A percentile compares a stretch with the other conserved stretches of the same genome.
These are phyloP conservation scores for Seriola aureovittata DNA, from an alignment of 2,113 vertebrate genomes.

Conservation along the genomic window DNA sequence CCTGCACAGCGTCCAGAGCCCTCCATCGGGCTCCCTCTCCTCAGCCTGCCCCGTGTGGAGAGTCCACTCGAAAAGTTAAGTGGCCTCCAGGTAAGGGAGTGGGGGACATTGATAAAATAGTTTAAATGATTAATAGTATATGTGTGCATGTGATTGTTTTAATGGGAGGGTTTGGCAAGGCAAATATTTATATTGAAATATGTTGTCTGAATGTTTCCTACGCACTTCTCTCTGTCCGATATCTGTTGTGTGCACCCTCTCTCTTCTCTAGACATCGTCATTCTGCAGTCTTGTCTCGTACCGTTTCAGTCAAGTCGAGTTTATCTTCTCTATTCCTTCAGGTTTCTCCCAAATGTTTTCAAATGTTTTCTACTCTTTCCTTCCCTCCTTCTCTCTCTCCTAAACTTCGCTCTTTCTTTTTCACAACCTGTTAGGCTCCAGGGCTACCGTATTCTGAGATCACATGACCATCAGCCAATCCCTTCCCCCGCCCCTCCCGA, in stretches of 20 bases:
- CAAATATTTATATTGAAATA: not conserved
- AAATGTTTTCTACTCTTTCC: not conserved
- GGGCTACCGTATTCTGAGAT: constrained; percentile 90
- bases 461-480: constrained; percentile 92
- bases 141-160: not conserved
- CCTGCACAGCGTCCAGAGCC: constrained; percentile 73
- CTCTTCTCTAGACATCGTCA: constrained; percentile 4
- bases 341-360: constrained; percentile 3
- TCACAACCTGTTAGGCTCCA: constrained; percentile 81
- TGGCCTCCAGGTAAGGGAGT: constrained; percentile 91
- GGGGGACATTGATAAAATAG: constrained; percentile 25
- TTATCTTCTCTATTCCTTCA: constrained; percentile 5
- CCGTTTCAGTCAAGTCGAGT: constrained; percentile 19
- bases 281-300: constrained; percentile 6
- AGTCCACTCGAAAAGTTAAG: constrained; percentile 95
- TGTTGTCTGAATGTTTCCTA: constrained; percentile 7
- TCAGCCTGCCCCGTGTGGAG: constrained; percentile 85
- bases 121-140: not conserved
- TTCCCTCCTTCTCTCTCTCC: constrained; percentile 5
- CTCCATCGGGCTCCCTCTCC: constrained; percentile 81
- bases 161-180: not conserved
- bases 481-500: constrained; percentile 87
- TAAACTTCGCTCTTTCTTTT: constrained; percentile 27
- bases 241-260: not conserved
- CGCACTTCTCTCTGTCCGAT: constrained; percentile 12